A percentile compares a stretch with the other conserved stretches of the same genome.
These are phyloP conservation scores for Drosophila anomelani DNA, from an alignment of 2,888 invertebrate species.

Conservation along the genomic window DNA sequence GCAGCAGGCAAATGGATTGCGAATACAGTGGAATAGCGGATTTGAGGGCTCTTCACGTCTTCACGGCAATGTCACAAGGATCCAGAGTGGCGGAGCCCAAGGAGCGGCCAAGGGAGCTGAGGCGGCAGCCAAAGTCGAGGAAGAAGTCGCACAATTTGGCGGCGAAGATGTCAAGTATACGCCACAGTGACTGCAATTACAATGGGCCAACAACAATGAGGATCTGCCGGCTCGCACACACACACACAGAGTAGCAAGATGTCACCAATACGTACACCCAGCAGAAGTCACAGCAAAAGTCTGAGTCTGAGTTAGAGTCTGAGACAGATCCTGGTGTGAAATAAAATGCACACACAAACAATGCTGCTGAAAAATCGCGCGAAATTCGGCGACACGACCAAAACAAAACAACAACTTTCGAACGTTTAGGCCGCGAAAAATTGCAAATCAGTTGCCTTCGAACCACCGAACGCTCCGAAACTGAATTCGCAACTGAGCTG, in stretches of 20 bases:
- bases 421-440: slow-evolving; percentile 14
- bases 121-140: slow-evolving; percentile 3
- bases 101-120: background rate
- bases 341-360: slow-evolving; percentile 31
- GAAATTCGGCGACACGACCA: slow-evolving; percentile 32
- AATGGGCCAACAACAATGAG: slow-evolving; percentile 53
- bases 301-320: slow-evolving; percentile 27
- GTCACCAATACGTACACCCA: slow-evolving; percentile 30
- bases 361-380: slow-evolving; percentile 29
- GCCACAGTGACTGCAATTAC: slow-evolving; percentile 67
- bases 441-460: slow-evolving; percentile 17
- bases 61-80: slow-evolving; percentile 44
- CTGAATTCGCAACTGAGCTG: slow-evolving; percentile 59
- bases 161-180: slow-evolving; percentile 79
- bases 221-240: slow-evolving; percentile 56
- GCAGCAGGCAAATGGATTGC: slow-evolving; percentile 35
- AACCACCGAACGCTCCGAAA: slow-evolving; percentile 72
- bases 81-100: slow-evolving; percentile 1
- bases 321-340: slow-evolving; percentile 51
- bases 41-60: slow-evolving; percentile 44
- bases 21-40: slow-evolving; percentile 39
- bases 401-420: slow-evolving; percentile 41
- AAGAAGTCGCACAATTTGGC: slow-evolving; percentile 80
- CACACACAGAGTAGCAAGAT: slow-evolving; percentile 5
- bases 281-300: slow-evolving; percentile 31